Conservation (phyloP, 2,113 vertebrate species). For the Osmerus eperlanus region DNA sequence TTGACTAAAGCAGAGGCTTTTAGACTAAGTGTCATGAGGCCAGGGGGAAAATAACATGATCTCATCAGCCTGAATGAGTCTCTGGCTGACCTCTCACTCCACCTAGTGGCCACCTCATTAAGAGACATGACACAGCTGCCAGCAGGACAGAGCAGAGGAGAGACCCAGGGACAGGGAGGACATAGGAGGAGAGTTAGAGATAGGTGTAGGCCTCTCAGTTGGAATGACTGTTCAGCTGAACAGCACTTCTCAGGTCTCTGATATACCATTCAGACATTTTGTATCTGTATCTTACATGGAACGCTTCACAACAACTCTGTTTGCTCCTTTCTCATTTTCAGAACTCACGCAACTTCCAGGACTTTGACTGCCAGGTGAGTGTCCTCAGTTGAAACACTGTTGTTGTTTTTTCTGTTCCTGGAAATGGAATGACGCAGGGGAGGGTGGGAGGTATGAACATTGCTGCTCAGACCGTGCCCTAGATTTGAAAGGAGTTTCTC, state of each 20-base stretch:
- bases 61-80: constrained; percentile 10
- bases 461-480: not conserved
- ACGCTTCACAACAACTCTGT: not conserved
- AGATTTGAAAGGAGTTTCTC: constrained; percentile 2
- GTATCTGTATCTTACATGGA: not conserved
- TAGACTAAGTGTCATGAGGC: not conserved
- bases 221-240: not conserved
- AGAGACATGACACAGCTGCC: constrained; percentile 4
- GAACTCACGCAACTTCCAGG: constrained; percentile 92
- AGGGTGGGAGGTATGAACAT: not conserved
- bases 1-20: not conserved
- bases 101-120: constrained; percentile 63
- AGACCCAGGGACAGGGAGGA: not conserved
- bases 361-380: constrained; percentile 96
- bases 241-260: not conserved
- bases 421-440: not conserved
- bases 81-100: constrained; percentile 64
- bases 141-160: not conserved
- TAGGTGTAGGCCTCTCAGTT: constrained; percentile 2
- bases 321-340: constrained; percentile 65
- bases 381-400: not conserved
- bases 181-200: not conserved
- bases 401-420: not conserved
- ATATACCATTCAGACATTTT: not conserved
- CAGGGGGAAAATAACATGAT: not conserved